A percentile compares a stretch with the other conserved stretches of the same genome.
These are phyloP conservation scores for Oligia fasciuncula DNA, from an alignment of 2,888 invertebrate genomes.

Conservation along the genomic window DNA sequence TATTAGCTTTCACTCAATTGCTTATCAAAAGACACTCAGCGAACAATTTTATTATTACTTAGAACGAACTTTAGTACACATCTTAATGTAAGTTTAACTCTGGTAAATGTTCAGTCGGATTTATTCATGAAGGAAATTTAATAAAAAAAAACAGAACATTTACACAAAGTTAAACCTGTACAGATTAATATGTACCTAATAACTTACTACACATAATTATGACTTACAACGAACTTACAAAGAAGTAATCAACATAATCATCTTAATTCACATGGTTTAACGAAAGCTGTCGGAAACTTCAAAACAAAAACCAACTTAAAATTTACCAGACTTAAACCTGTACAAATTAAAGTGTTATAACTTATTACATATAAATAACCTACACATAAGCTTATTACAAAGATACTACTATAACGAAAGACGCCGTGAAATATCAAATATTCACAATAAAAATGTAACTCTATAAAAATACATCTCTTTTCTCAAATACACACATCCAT, in stretches of 20 bases:
- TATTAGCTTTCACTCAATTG: constrained; percentile 41
- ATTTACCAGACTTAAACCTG: not conserved
- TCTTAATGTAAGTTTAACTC: not conserved
- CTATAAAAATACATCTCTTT: constrained; percentile 78
- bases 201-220: not conserved
- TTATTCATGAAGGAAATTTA: not conserved
- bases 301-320: constrained; percentile 1
- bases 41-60: constrained; percentile 16
- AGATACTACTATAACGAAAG: constrained; percentile 60
- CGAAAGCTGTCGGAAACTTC: not conserved
- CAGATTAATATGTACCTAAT: not conserved
- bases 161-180: not conserved
- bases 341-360: not conserved
- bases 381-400: constrained; percentile 44
- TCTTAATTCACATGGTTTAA: not conserved
- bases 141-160: not conserved
- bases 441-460: constrained; percentile 69
- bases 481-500: constrained; percentile 61
- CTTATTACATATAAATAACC: constrained; percentile 17
- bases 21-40: constrained; percentile 40
- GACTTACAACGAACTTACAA: constrained; percentile 4
- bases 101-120: not conserved
- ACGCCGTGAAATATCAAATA: constrained; percentile 68
- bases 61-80: constrained; percentile 2
- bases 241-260: not conserved